Evolutionary conservation across 2,113 vertebrate species (phyloP).

Genomic region (Oryzias woworae): DNA sequence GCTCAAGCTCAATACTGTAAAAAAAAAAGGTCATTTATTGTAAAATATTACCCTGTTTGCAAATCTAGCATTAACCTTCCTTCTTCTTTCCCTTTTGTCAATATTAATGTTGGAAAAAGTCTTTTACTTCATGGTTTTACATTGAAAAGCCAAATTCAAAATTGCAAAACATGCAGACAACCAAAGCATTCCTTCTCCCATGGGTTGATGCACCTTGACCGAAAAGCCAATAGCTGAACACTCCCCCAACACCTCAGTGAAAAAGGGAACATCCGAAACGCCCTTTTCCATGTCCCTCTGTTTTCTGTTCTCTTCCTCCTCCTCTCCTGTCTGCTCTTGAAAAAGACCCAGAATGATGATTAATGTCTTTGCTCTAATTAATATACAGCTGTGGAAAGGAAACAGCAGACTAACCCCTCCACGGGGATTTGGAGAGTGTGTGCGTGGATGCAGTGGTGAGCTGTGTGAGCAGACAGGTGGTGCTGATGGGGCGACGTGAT

Average conservation of each 20-base stretch:
- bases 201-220: conserved; percentile 38
- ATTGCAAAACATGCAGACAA: conserved; percentile 8
- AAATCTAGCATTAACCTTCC: too few species aligned
- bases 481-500: conserved; percentile 86
- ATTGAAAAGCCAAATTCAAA: too few species aligned
- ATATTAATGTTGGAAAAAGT: too few species aligned
- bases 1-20: too few species aligned
- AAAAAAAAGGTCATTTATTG: too few species aligned
- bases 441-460: conserved; percentile 12
- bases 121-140: too few species aligned
- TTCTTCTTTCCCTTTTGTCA: too few species aligned
- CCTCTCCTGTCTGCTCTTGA: conserved; percentile 48
- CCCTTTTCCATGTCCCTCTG: background rate
- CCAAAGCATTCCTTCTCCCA: conserved; percentile 32
- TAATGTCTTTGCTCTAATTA: conserved; percentile 89
- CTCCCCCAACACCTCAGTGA: conserved; percentile 54
- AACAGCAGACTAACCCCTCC: conserved; percentile 72
- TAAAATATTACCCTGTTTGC: too few species aligned
- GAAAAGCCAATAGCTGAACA: conserved; percentile 52
- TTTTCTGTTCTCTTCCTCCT: conserved; percentile 18
- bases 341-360: conserved; percentile 87
- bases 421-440: conserved; percentile 64
- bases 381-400: conserved; percentile 84
- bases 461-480: conserved; percentile 90
- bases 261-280: conserved; percentile 23